Base-by-base conservation (phyloP, 2,113 vertebrate genomes). In the Solea solea region DNA sequence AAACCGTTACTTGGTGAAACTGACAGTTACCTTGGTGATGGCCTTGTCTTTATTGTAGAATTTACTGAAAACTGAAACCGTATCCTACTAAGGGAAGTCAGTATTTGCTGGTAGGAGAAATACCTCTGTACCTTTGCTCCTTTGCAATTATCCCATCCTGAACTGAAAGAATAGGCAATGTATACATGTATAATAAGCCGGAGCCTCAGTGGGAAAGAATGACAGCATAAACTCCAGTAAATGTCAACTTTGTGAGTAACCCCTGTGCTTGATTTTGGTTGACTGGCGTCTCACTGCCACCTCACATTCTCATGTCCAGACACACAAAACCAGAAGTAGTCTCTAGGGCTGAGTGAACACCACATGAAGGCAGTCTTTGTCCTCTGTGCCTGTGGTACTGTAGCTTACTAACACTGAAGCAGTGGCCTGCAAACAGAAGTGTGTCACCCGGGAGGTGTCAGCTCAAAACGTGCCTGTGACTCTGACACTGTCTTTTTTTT, bases 341-440 rank as follows among this genome's bases (percentile, higher is more conserved):
- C 90, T 90, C 89, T 72, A 77, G 89, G 90, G 92, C 87, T 81
- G 86, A 87, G 81, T 90, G 89, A 92, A 93, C 88, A 80, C 86
- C 80, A 87, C 85, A 93, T 93, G 89, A 93, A 94, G 86, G 91
- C 85, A 44, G 88, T 85, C 93, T 94, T 94, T 94, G 93, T 94
- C 84, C 88, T 88, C 85, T 91, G 82, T 89, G 82, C 62, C 80
- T 51, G 72, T 67, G 69, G 66, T 58, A 70, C 67, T 48, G 49
- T 80, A 46, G 81, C 86, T 62, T 9, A 41, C 70, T 65, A 80
- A 78, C 68, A 50, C 75, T 59, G 72, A 55, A 48, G 60, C 64
- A 51, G 59, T 73, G 81, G 79, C 81, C 86, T 80, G 73, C 76
- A 72, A 76, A 76, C 64, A 74, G 70, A 69, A 67, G 73, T 11